Conservation (phyloP, 1,140 invertebrate genomes). For the Sycophila sp. region DNA sequence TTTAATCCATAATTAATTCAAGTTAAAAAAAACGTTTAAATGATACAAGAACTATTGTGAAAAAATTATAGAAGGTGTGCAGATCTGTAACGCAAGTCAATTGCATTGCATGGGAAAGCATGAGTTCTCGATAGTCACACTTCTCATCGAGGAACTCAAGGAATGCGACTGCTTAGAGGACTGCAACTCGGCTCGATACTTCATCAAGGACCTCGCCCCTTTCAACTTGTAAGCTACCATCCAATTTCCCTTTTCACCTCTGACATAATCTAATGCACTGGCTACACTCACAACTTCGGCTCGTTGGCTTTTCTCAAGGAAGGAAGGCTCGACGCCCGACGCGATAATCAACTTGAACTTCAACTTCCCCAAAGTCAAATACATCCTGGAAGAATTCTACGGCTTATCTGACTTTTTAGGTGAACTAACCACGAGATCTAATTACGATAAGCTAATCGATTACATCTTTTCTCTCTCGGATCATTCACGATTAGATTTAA, state of each 20-base stretch:
- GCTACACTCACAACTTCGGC: not conserved
- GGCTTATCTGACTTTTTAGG: conserved; percentile 37
- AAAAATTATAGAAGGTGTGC: conserved; percentile 6
- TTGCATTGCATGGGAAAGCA: conserved; percentile 34
- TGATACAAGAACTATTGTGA: not conserved
- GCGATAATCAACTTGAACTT: not conserved
- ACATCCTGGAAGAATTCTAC: conserved; percentile 17
- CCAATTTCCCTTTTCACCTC: not conserved
- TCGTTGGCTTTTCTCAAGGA: not conserved
- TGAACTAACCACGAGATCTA: too few species aligned
- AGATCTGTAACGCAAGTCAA: conserved; percentile 31
- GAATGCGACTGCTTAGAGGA: conserved; percentile 8
- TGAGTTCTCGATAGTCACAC: not conserved
- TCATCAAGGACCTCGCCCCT: not conserved
- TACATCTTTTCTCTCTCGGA: too few species aligned
- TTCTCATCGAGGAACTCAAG: not conserved
- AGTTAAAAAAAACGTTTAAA: not conserved
- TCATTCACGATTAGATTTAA: too few species aligned
- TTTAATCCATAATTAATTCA: too few species aligned
- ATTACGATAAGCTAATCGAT: too few species aligned
- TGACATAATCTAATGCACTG: not conserved
- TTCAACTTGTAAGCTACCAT: conserved; percentile 2
- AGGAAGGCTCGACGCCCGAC: not conserved
- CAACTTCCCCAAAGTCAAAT: conserved; percentile 20
- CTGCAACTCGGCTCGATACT: not conserved